Base-by-base conservation (phyloP, 2,888 invertebrate species). In the Monopis laevigella region DNA sequence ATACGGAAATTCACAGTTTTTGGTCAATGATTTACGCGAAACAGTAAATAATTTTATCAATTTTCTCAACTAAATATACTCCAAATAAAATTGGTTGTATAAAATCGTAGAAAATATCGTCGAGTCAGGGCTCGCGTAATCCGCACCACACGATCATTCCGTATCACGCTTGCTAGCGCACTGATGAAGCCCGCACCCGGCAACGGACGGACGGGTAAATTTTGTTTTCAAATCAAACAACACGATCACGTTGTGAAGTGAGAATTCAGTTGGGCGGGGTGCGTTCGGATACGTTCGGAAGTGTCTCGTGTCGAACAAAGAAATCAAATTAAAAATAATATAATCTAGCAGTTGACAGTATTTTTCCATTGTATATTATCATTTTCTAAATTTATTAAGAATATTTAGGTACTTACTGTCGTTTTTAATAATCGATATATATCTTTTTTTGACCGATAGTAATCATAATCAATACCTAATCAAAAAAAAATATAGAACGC, bases 141-240 rank as follows among this genome's bases (percentile, higher is more conserved):
- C 78, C 72, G 77, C 80, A 78, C 80, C 80, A 71, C 81, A 74
- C 82, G 78, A 75, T 71, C 75, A 75, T 73, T 75, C 78, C 81
- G 77, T 75, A 81, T 74, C 72, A 81, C 82, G 82, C 80, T 77
- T 66, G 73, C 75, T 77, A 72, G 81, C 80, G 78, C 72, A 83
- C 82, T 38, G 32, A 27, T 17, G n/a, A n/a, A 17, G 21, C 14
- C 40, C 39, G 41, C 28, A 19, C 2, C 42, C 28, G 17, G 35
- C 36, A 28, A 43, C 38, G 41, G 43, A 43, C 38, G 41, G 43
- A 39, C 36, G 43, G 60, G 62, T 66, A 65, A 54, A 67, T 70
- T 73, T 74, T 73, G 65, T 74, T 75, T 73, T 74, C 68, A 74
- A 75, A 72, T 68, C 71, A 72, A 71, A 72, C 65, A 69, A 58